Evolutionary conservation across 2,888 invertebrate species (phyloP), one percentile per base, ranked within the genome.

Genomic region (Piscicola geometra): DNA sequence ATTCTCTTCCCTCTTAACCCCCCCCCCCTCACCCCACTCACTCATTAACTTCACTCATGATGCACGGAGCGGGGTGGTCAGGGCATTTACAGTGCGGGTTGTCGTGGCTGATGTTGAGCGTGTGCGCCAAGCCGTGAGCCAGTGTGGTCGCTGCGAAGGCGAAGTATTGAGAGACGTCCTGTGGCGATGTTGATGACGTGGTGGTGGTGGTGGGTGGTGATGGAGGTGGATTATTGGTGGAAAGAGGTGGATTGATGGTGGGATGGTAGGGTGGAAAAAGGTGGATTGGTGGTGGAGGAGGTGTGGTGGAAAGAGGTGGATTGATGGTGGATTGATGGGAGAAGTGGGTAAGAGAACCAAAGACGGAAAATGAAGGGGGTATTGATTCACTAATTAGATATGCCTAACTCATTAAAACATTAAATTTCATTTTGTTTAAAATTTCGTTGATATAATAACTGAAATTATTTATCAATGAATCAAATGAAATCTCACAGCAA

Each of bases 121-220:
- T 71, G 33, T 71, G 71, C 1, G 71, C 71, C 2, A 71, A 30
- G 18, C 50, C 52, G 52, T 71, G 71, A 0, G 71, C 71, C 1
- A 71, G 32, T 2, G 52, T 52, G 0, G 30, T 15, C 12, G 71
- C 71, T 50, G 50, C 60, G 60, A 18, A 56, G 3, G 60, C n/a
- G 21, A 25, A 25, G n/a, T 56, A 56, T 21, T 18, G 21, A 3
- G 60, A 18, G 3, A 56, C 60, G 60, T 56, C 60, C 60, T 56
- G 3, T 5, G 25, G 25, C 25, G 52, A 5, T 1, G n/a, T 47
- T 52, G 25, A 71, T 25, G 33, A 9, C 30, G 15, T 28, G 0
- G 30, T 30, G 50, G 32, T 15, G 52, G 41, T 52, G 60, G 60
- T n/a, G n/a, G 35, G 28, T 70, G 70, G n/a, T 5, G 28, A 70